Conservation (phyloP, 2,888 invertebrate species). For the Conomelus anceps region DNA sequence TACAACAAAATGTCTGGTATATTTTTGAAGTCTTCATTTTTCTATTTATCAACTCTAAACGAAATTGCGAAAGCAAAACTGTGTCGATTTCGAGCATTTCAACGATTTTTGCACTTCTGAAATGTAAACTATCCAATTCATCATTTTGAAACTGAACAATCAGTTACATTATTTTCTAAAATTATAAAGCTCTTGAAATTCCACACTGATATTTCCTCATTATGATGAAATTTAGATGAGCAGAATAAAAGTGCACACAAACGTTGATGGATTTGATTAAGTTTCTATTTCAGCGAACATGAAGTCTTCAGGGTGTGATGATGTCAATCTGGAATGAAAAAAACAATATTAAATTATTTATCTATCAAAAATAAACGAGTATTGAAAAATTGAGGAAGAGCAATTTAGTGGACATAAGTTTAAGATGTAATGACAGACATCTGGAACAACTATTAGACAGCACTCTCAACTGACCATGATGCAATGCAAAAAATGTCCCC, state of each 20-base stretch:
- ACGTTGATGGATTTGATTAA: background rate
- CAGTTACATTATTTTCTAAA: background rate
- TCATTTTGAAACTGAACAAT: background rate
- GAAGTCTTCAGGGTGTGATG: background rate
- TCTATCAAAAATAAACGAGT: background rate
- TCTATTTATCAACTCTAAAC: background rate
- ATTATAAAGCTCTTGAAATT: background rate
- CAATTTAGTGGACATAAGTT: too few relatives aligned
- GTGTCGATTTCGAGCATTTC: background rate
- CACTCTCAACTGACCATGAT: too few relatives aligned
- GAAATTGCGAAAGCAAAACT: background rate
- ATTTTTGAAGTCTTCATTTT: background rate
- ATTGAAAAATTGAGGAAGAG: too few relatives aligned
- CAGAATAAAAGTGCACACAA: background rate
- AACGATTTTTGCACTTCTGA: background rate
- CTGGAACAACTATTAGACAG: too few relatives aligned
- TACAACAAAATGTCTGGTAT: background rate
- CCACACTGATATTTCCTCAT: background rate
- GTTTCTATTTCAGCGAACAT: background rate
- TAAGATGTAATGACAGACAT: too few relatives aligned
- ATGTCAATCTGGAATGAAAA: background rate
- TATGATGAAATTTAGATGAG: background rate
- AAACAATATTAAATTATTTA: background rate
- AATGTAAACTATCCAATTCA: background rate
- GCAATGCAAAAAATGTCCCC: too few relatives aligned